Evolutionary conservation across 2,888 invertebrate genomes (phyloP).

Genomic region (Schizotus pectinicornis): DNA sequence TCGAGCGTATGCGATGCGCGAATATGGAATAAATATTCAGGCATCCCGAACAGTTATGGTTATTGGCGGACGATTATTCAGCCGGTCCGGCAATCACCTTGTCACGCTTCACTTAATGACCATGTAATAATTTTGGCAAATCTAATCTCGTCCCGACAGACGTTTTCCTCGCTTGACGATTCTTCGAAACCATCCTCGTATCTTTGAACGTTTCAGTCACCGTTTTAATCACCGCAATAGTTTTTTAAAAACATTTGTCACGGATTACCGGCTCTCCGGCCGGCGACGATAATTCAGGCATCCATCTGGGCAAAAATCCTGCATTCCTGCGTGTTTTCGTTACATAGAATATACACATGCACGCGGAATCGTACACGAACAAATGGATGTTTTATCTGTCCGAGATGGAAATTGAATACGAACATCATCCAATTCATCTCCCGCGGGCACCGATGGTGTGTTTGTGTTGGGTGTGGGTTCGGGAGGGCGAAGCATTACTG

Average conservation of each 20-base stretch:
- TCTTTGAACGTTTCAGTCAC: constrained; percentile 3
- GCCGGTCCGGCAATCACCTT: too few species aligned
- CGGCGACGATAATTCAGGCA: too few species aligned
- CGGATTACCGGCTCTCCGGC: not conserved
- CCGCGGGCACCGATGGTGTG: not conserved
- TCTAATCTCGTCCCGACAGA: constrained; percentile 20
- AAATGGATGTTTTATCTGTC: too few species aligned
- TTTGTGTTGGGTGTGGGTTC: too few species aligned
- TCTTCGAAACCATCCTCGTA: constrained; percentile 14
- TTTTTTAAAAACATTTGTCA: constrained; percentile 4
- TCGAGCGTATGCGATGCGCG: too few species aligned
- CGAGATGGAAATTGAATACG: too few species aligned
- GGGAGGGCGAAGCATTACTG: constrained; percentile 18
- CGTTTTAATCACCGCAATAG: constrained; percentile 6
- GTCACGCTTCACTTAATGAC: constrained; percentile 22
- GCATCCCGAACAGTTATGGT: too few species aligned
- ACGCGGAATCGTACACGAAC: not conserved
- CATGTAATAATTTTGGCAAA: constrained; percentile 26
- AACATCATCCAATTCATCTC: not conserved
- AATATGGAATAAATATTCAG: too few species aligned
- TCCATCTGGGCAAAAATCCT: not conserved
- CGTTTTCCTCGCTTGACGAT: constrained; percentile 9
- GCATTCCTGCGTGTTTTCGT: not conserved
- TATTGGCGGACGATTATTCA: too few species aligned
- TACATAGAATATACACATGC: not conserved